These are phyloP conservation scores for Metacarcinus magister DNA, from an alignment of 2,888 invertebrate genomes.

Conservation along the genomic window DNA sequence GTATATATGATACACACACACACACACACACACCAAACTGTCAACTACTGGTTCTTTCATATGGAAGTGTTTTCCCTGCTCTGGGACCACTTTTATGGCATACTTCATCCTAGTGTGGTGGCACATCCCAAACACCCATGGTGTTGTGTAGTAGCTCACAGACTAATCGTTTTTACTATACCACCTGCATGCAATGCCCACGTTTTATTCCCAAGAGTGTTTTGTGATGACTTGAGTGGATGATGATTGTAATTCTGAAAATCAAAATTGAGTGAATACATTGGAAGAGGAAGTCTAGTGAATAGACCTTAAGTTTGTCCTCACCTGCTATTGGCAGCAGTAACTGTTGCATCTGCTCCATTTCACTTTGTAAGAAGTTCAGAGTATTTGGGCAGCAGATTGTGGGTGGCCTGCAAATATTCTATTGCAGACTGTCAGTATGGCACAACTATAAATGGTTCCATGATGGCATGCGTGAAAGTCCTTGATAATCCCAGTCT, in stretches of 20 bases:
- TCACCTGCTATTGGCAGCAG: background rate
- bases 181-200: background rate
- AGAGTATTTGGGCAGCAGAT: background rate
- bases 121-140: background rate
- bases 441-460: background rate
- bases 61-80: background rate
- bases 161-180: too few species aligned
- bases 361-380: background rate
- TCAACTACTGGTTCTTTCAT: background rate
- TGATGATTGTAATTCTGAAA: background rate
- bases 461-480: background rate
- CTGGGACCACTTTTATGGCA: background rate
- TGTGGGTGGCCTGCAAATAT: constrained; percentile 6
- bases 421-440: background rate
- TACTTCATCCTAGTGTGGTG: background rate
- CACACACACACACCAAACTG: too few species aligned
- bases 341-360: background rate
- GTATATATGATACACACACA: too few species aligned
- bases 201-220: background rate
- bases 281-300: background rate
- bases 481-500: background rate
- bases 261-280: background rate
- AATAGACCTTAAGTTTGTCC: constrained; percentile 8
- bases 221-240: background rate
- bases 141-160: background rate